Evolutionary conservation across 2,888 invertebrate species (phyloP).

Genomic region (Hirtodrosophila histrioides): DNA sequence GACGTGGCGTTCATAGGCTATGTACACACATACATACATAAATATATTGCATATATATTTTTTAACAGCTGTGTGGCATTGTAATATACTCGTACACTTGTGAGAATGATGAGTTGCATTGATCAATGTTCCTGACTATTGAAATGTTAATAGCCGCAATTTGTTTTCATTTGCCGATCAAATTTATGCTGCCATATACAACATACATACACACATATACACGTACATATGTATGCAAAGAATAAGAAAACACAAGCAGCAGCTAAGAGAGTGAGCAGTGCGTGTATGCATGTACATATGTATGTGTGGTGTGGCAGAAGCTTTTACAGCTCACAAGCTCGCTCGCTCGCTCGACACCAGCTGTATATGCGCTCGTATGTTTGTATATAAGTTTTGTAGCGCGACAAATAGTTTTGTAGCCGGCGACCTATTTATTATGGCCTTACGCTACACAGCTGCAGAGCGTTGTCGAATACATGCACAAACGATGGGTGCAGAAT

Average conservation of each 20-base stretch:
- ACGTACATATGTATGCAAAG: conserved; percentile 4
- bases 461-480: conserved; percentile 46
- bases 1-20: conserved; percentile 1
- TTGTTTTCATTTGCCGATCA: conserved; percentile 51
- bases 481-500: conserved; percentile 17
- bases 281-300: too few species aligned
- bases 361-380: conserved; percentile 1
- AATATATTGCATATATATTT: too few species aligned
- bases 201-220: conserved; percentile 12
- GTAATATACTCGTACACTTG: background rate
- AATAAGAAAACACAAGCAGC: conserved; percentile 5
- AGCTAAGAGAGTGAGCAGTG: conserved; percentile 2
- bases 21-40: background rate
- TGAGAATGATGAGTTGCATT: conserved; percentile 22
- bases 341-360: background rate
- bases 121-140: conserved; percentile 51
- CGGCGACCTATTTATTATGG: conserved; percentile 68
- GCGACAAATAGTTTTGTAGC: conserved; percentile 66
- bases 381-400: conserved; percentile 39
- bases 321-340: conserved; percentile 59
- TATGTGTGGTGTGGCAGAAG: conserved; percentile 18
- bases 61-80: conserved; percentile 31
- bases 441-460: conserved; percentile 15
- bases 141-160: conserved; percentile 56
- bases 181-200: conserved; percentile 33